Conservation (phyloP, 1,140 invertebrate genomes). For the Stegodyphus mimosarum region DNA sequence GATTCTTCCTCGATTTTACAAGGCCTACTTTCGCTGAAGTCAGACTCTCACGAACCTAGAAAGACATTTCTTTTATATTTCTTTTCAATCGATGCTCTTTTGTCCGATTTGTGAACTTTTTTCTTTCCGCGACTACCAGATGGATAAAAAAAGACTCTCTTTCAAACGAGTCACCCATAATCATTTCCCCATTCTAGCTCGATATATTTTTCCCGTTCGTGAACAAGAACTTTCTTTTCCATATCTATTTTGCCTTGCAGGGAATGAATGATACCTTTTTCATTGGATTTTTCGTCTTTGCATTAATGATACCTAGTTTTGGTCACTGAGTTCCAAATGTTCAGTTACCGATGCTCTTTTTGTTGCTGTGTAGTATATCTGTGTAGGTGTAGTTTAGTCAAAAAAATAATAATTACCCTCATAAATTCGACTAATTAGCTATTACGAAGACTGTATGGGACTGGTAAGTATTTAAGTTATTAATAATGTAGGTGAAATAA, state of each 20-base stretch:
- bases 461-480: too few species aligned
- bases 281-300: neutral
- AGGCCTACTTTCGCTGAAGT: slow-evolving; percentile 17
- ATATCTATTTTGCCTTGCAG: neutral
- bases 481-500: too few species aligned
- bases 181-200: slow-evolving; percentile 34
- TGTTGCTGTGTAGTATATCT: too few species aligned
- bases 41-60: neutral
- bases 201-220: neutral
- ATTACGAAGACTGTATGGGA: too few species aligned
- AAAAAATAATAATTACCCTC: too few species aligned
- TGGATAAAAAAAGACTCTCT: neutral
- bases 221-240: slow-evolving; percentile 1
- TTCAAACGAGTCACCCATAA: slow-evolving; percentile 27
- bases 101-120: slow-evolving; percentile 31
- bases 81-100: slow-evolving; percentile 40
- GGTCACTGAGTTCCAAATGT: neutral
- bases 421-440: too few species aligned
- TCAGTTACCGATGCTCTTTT: too few species aligned
- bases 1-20: slow-evolving; percentile 38
- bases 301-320: neutral
- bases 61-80: slow-evolving; percentile 40
- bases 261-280: neutral
- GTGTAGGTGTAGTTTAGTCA: too few species aligned
- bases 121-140: neutral